A percentile compares a stretch with the other conserved stretches of the same genome.
These are phyloP conservation scores for Peromyscus leucopus DNA, from an alignment of 2,113 vertebrate genomes.

Conservation along the genomic window DNA sequence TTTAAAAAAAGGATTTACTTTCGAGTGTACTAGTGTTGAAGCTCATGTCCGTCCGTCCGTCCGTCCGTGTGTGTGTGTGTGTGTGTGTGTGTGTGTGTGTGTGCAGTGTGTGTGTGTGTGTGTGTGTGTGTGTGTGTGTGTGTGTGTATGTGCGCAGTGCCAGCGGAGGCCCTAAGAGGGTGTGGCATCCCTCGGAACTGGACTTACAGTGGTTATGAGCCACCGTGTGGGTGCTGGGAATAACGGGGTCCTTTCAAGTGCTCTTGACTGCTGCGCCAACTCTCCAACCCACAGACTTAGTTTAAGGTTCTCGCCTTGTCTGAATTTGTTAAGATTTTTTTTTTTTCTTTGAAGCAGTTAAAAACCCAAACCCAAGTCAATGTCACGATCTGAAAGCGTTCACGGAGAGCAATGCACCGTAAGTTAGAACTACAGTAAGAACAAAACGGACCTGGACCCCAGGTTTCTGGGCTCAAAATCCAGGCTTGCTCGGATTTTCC, in stretches of 20 bases:
- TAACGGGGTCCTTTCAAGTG: neutral
- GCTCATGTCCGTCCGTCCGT: neutral
- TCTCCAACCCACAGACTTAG: neutral
- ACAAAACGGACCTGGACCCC: neutral
- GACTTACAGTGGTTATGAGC: neutral
- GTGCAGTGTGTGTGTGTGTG: neutral
- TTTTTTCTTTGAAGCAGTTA: neutral
- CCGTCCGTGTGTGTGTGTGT: no score
- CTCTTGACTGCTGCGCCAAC: neutral
- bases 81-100: neutral
- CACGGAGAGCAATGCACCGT: neutral
- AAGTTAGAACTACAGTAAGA: neutral
- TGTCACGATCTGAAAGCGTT: constrained; percentile 8
- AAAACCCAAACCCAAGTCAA: constrained; percentile 45
- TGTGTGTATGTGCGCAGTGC: neutral
- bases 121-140: no score
- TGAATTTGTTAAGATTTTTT: neutral
- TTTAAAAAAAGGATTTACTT: neutral
- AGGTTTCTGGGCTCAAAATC: constrained; percentile 6
- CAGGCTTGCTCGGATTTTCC: neutral
- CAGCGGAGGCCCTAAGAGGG: neutral
- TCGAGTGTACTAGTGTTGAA: neutral
- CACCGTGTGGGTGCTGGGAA: neutral
- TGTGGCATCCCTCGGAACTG: no score
- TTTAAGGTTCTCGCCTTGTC: constrained; percentile 10